Conservation (phyloP, 1,140 invertebrate genomes). For the Sminthurinus signatus region DNA sequence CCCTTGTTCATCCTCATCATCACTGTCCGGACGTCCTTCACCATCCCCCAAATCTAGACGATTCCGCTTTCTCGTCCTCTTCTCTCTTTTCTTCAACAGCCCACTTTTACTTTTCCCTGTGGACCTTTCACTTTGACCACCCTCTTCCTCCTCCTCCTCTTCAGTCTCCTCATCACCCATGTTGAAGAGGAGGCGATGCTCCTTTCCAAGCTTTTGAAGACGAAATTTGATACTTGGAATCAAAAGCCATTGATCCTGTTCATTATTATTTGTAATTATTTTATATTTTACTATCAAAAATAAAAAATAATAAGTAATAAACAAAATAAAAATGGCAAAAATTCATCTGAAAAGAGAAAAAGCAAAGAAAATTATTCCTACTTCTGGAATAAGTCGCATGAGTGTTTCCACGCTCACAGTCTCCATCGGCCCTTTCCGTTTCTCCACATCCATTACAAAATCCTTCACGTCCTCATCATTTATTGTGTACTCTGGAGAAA, state of each 20-base stretch:
- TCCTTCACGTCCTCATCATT: slow-evolving; percentile 21
- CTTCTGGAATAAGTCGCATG: slow-evolving; percentile 23
- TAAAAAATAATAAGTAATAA: too few species aligned
- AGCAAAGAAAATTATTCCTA: neutral
- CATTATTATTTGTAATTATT: too few species aligned
- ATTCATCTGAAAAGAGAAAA: too few species aligned
- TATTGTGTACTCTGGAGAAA: slow-evolving; percentile 25
- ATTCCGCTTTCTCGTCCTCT: neutral
- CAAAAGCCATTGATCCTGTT: slow-evolving; percentile 24
- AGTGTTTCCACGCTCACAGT: slow-evolving; percentile 16
- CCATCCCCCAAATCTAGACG: neutral
- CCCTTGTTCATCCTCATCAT: neutral
- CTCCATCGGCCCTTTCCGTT: slow-evolving; percentile 10
- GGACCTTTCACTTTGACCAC: neutral
- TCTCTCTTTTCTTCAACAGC: neutral
- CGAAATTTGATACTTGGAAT: slow-evolving; percentile 27
- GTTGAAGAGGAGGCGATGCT: too few species aligned
- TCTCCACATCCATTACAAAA: slow-evolving; percentile 14
- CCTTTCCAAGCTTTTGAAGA: neutral
- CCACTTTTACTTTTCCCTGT: neutral
- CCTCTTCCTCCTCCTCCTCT: neutral
- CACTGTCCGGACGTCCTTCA: neutral
- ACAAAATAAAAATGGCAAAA: too few species aligned
- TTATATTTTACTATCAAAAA: too few species aligned
- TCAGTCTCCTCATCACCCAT: neutral